Evolutionary conservation across 2,888 invertebrate genomes (phyloP), one percentile per base, ranked within the genome.

Genomic region (Morpho helenor): DNA sequence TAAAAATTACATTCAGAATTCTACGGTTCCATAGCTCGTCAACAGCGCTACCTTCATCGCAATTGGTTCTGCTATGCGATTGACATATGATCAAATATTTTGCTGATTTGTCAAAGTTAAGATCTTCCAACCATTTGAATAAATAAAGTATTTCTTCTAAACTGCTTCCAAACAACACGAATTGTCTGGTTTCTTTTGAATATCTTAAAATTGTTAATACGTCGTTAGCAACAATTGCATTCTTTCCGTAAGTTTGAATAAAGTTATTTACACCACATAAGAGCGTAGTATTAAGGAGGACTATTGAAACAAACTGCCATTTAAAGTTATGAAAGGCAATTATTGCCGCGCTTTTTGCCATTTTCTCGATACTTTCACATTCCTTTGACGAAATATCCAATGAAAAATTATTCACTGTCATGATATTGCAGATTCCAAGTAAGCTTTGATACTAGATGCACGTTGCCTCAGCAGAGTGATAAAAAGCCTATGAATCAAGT

Each of bases 31-130:
- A 87, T 44, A 86, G 75, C 3, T 74, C 54, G 52, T 69, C 54
- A 16, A 80, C 71, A 7, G 79, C 77, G 54, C 70, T 62, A 2
- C 55, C 52, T 67, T 85, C 83, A 58, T 82, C 70, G 61, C 87
- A 88, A 40, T 78, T 68, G 9, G 55, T 44, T 2, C 51, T 43
- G 42, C 64, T 53, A 45, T 66, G 49, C 7, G 82, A 80, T 62
- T 76, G 71, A 58, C 88, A 87, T 51, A 83, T 64, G 8, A 86
- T 67, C n/a, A 87, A 75, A 61, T 73, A 82, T 60, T 75, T 79
- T 0, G 84, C 84, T 0, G 79, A 81, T 57, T 81, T 87, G 60
- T 82, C 79, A 53, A 82, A 80, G 56, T 74, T 60, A 54, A 74
- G 69, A 7, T 61, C 57, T 23, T 65, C 64, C 71, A 83, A 73